Conservation (phyloP, 2,113 vertebrate species). For the Sander lucioperca region DNA sequence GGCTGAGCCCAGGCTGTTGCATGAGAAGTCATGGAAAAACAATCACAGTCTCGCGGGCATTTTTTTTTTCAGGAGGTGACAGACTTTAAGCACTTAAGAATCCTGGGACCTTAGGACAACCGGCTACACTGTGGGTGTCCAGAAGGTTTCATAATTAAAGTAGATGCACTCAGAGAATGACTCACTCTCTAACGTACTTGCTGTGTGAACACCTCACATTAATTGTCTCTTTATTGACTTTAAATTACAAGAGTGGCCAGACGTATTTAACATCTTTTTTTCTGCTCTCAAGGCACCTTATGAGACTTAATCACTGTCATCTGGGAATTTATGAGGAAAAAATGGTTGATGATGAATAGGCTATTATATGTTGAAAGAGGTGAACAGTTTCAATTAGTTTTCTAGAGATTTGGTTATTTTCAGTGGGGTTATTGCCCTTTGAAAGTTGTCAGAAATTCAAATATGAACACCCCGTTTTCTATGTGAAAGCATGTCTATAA, state of each 20-base stretch:
- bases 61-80: conserved; percentile 42
- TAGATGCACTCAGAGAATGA: conserved; percentile 41
- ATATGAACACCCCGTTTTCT: conserved; percentile 1
- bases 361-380: conserved; percentile 40
- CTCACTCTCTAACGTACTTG: conserved; percentile 41
- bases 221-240: conserved; percentile 61
- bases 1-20: conserved; percentile 24
- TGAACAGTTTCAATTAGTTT: conserved; percentile 27
- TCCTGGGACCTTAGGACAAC: conserved; percentile 37
- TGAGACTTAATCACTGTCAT: conserved; percentile 27
- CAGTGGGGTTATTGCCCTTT: conserved; percentile 9
- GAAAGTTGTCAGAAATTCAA: conserved; percentile 18
- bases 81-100: conserved; percentile 41
- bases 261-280: conserved; percentile 22
- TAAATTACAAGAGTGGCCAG: conserved; percentile 36
- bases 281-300: conserved; percentile 31
- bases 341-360: conserved; percentile 37
- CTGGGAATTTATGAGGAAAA: conserved; percentile 37
- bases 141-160: conserved; percentile 58
- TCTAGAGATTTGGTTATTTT: conserved; percentile 33
- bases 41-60: conserved; percentile 35
- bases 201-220: conserved; percentile 43
- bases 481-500: conserved; percentile 11
- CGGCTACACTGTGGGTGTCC: conserved; percentile 39
- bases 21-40: conserved; percentile 55